Percentiles rank a stretch among this genome's conserved stretches.
Conservation (phyloP, 2,888 invertebrate species). For the Cylloceria caligata region DNA sequence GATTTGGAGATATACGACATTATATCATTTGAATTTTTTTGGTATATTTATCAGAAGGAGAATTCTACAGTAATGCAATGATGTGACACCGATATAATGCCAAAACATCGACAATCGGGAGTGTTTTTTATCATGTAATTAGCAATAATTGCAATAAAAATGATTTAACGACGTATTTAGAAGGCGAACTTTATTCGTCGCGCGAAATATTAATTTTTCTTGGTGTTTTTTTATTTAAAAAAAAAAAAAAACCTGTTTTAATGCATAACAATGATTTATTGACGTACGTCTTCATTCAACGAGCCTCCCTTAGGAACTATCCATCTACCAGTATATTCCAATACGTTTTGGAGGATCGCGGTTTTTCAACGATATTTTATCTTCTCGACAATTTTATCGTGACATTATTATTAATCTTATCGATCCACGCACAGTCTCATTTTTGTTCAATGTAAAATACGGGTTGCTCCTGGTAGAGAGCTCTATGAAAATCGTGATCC, state of each 20-base stretch:
- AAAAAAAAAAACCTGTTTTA: conserved; percentile 9
- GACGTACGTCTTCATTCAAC: conserved; percentile 15
- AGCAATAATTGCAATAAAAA: conserved; percentile 17
- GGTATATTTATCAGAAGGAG: background rate
- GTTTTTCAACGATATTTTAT: conserved; percentile 13
- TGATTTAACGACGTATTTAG: conserved; percentile 20
- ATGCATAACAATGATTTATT: conserved; percentile 27
- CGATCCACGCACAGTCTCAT: conserved; percentile 25
- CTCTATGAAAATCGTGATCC: conserved; percentile 34
- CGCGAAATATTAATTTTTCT: conserved; percentile 10
- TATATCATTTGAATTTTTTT: conserved; percentile 32
- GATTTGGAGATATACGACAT: conserved; percentile 3
- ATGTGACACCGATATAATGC: too few species aligned
- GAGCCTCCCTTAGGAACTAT: conserved; percentile 13
- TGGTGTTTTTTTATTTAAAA: conserved; percentile 12
- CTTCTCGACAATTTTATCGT: background rate
- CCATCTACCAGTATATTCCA: conserved; percentile 38
- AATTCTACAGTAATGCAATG: background rate
- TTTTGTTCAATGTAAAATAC: conserved; percentile 35
- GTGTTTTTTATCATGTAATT: background rate
- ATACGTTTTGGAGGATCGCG: conserved; percentile 20
- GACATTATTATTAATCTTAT: background rate
- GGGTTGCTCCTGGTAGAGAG: conserved; percentile 19
- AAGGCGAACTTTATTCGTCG: conserved; percentile 31
- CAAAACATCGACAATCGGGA: background rate